Conservation (phyloP, 2,113 vertebrate genomes). For the Pachyramphus minor region DNA sequence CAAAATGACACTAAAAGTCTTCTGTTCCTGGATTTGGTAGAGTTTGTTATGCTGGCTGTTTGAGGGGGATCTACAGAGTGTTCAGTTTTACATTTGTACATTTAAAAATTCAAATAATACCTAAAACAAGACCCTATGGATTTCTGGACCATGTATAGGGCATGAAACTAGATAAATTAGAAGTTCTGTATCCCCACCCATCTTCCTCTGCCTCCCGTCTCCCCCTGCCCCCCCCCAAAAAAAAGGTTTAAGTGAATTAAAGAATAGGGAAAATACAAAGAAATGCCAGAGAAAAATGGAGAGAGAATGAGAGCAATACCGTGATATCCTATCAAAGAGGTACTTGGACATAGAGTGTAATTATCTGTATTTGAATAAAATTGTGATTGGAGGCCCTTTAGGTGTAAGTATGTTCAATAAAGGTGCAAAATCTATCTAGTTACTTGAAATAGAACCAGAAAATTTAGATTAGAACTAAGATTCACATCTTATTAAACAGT, state of each 20-base stretch:
- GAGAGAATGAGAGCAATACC: neutral
- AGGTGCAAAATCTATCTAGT: neutral
- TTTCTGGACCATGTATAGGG: neutral
- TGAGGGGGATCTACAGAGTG: neutral
- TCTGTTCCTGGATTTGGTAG: neutral
- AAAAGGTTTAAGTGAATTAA: neutral
- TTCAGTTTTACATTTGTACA: neutral
- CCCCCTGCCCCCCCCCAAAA: too few species aligned
- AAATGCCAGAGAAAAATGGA: neutral
- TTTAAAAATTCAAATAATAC: neutral
- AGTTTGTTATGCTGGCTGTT: neutral
- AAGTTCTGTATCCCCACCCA: fast-evolving
- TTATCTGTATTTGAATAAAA: neutral
- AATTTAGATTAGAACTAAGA: neutral
- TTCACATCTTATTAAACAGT: neutral
- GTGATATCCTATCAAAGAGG: neutral
- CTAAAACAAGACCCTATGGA: neutral
- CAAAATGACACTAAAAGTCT: neutral
- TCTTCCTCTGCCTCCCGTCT: neutral
- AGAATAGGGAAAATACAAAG: neutral
- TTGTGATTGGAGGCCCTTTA: neutral
- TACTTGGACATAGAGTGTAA: neutral
- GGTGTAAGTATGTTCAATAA: neutral
- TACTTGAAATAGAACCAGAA: neutral
- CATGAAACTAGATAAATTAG: neutral